phyloP scores from a whole-genome alignment of 2,113 vertebrate genomes.

The Anser cygnoides region DNA sequence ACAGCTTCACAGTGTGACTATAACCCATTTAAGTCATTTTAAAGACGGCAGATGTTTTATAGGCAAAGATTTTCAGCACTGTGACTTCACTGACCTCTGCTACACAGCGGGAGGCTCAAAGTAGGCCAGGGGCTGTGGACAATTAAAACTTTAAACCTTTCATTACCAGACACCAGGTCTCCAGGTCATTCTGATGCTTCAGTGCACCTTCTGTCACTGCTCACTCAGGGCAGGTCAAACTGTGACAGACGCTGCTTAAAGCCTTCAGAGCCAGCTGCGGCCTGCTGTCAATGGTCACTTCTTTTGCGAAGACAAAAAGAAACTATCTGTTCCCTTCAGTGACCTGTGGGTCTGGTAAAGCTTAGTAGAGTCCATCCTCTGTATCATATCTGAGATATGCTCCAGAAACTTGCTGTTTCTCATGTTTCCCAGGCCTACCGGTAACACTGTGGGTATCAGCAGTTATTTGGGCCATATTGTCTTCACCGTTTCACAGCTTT shows the following conservation, averaged over 20 bases:
- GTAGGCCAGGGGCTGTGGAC: neutral
- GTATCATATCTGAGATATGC: neutral
- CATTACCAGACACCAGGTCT: slow-evolving; percentile 9
- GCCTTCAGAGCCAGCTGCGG: neutral
- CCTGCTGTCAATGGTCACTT: neutral
- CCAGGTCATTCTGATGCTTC: slow-evolving; percentile 11
- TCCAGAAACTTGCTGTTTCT: neutral
- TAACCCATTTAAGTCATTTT: slow-evolving; percentile 48
- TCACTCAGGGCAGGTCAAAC: neutral
- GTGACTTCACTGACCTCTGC: slow-evolving; percentile 33
- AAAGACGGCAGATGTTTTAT: slow-evolving; percentile 69
- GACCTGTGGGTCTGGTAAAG: neutral
- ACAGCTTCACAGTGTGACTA: slow-evolving; percentile 14
- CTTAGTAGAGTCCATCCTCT: neutral
- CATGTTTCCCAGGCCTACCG: fast-evolving
- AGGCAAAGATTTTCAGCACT: slow-evolving; percentile 1
- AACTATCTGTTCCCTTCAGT: neutral
- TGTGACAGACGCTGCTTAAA: neutral
- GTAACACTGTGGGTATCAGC: neutral
- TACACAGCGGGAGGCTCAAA: slow-evolving; percentile 22
- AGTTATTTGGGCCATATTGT: neutral
- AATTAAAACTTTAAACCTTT: slow-evolving; percentile 53
- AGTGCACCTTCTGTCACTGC: slow-evolving; percentile 37
- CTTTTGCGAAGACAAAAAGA: neutral
- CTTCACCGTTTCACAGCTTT: neutral